Conservation (phyloP, 2,888 invertebrate genomes). For the Exephanes ischioxanthus region DNA sequence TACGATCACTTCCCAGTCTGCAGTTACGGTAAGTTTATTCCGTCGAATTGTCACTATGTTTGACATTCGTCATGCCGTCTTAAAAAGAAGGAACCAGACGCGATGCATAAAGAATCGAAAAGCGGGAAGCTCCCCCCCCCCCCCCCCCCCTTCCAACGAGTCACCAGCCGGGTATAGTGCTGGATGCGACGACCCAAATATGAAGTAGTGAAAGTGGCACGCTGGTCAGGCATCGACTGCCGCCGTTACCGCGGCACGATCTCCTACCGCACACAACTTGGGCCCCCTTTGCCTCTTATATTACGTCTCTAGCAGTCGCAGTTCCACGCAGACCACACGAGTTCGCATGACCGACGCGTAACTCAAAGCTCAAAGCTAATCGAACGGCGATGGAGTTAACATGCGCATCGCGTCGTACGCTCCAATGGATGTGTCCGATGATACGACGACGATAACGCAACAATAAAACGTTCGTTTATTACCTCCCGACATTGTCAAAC, state of each 20-base stretch:
- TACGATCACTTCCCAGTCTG: background rate
- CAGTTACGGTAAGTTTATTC: background rate
- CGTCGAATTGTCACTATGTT: background rate
- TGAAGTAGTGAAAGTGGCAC: slow-evolving; percentile 84
- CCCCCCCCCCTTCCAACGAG: slow-evolving; percentile 50
- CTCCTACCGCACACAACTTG: slow-evolving; percentile 61
- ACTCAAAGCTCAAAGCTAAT: slow-evolving; percentile 9
- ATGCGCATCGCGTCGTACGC: background rate
- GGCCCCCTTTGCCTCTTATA: slow-evolving; percentile 59
- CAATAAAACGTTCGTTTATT: background rate
- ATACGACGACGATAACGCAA: background rate
- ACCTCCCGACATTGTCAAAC: background rate
- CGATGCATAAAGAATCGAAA: slow-evolving; percentile 53
- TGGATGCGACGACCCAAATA: slow-evolving; percentile 84
- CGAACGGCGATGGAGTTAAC: slow-evolving; percentile 3
- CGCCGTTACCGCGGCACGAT: slow-evolving; percentile 77
- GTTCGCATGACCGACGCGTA: slow-evolving; percentile 31
- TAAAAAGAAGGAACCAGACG: background rate
- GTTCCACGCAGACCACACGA: slow-evolving; percentile 49
- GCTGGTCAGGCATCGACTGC: slow-evolving; percentile 82
- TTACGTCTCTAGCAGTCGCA: slow-evolving; percentile 54
- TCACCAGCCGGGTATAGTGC: slow-evolving; percentile 71
- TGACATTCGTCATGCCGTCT: background rate
- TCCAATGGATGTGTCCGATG: slow-evolving; percentile 1
- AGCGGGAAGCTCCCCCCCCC: slow-evolving; percentile 52